These are phyloP conservation scores for Agraylea sexmaculata DNA, from an alignment of 1,140 invertebrate species.

Conservation along the genomic window DNA sequence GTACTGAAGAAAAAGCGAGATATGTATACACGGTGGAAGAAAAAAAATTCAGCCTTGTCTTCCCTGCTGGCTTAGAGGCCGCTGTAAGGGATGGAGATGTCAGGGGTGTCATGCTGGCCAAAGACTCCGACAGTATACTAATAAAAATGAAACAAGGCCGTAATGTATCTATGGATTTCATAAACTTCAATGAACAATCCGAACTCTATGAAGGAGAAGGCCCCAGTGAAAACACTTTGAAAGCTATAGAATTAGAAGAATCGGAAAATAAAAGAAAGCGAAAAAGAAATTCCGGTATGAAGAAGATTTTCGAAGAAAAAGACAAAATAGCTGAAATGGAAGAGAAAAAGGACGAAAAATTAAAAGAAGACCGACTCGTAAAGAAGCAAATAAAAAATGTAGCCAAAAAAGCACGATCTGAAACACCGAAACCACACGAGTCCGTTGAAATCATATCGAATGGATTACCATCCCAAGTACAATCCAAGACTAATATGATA, in stretches of 20 bases:
- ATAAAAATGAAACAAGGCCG: slow-evolving; percentile 59
- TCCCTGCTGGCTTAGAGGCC: slow-evolving; percentile 59
- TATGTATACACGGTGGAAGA: slow-evolving; percentile 69
- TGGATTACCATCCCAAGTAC: slow-evolving; percentile 31
- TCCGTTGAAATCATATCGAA: too few species aligned
- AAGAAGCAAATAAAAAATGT: slow-evolving; percentile 35
- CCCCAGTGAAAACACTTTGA: slow-evolving; percentile 46
- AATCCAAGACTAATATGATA: slow-evolving; percentile 36
- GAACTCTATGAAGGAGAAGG: slow-evolving; percentile 53
- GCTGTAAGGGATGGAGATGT: slow-evolving; percentile 67
- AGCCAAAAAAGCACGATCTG: slow-evolving; percentile 21
- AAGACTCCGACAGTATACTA: slow-evolving; percentile 59
- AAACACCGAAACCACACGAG: slow-evolving; percentile 20
- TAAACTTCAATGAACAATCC: slow-evolving; percentile 46
- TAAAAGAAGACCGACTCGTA: slow-evolving; percentile 29
- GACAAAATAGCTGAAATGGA: slow-evolving; percentile 51
- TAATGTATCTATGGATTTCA: slow-evolving; percentile 57
- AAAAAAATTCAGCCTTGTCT: slow-evolving; percentile 59
- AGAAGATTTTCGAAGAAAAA: slow-evolving; percentile 68
- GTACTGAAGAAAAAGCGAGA: slow-evolving; percentile 43
- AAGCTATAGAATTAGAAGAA: slow-evolving; percentile 47
- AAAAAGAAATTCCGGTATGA: slow-evolving; percentile 43
- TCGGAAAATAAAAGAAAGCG: slow-evolving; percentile 46
- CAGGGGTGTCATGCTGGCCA: slow-evolving; percentile 60
- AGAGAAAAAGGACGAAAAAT: slow-evolving; percentile 36